phyloP scores from a whole-genome alignment of 2,113 vertebrate species.

The Osmerus mordax region DNA sequence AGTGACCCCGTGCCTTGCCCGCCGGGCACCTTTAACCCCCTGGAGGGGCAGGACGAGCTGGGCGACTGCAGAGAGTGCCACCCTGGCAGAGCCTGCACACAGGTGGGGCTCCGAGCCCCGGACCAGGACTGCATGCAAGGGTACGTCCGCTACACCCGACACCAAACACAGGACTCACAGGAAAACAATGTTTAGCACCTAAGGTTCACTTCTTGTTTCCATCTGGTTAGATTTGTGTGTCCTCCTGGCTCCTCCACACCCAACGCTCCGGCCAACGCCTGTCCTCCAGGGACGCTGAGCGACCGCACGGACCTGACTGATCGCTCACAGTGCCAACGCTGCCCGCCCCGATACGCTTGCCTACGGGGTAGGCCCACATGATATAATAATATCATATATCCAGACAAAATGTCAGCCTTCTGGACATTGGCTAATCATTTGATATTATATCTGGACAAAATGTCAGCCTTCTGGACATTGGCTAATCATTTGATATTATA shows the following conservation, averaged over 20 bases:
- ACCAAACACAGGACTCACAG: background rate
- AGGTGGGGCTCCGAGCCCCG: slow-evolving; percentile 72
- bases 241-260: slow-evolving; percentile 79
- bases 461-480: too few species aligned
- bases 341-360: slow-evolving; percentile 77
- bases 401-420: too few species aligned
- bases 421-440: too few species aligned
- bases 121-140: slow-evolving; percentile 77
- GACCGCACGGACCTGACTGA: slow-evolving; percentile 73
- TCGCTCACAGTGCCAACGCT: slow-evolving; percentile 80
- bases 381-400: background rate
- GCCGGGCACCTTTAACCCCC: slow-evolving; percentile 75
- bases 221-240: slow-evolving; percentile 73
- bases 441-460: too few species aligned
- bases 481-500: too few species aligned
- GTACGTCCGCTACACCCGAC: slow-evolving; percentile 50
- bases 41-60: slow-evolving; percentile 77
- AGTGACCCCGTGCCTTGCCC: slow-evolving; percentile 73
- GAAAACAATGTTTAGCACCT: background rate
- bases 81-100: slow-evolving; percentile 81
- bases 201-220: background rate
- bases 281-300: slow-evolving; percentile 78
- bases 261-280: slow-evolving; percentile 70
- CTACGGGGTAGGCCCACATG: slow-evolving; percentile 64
- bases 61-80: slow-evolving; percentile 75